Evolutionary conservation across 2,888 invertebrate species (phyloP), one percentile per base, ranked within the genome.

Genomic region (Ecliptopera silaceata): DNA sequence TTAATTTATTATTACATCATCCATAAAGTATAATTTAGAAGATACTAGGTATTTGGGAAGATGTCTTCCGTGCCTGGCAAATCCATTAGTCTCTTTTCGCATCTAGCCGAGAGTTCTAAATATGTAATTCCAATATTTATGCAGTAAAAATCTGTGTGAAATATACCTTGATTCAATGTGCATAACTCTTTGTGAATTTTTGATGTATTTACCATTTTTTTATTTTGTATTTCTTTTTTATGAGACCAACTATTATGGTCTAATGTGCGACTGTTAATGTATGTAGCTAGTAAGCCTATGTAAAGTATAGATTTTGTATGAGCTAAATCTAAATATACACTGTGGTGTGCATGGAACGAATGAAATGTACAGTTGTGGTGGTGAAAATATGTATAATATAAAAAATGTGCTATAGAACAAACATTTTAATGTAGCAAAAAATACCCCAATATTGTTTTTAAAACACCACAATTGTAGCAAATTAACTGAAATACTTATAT

Each of bases 241-340:
- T 72, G 65, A 71, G 77, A 74, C 69, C 59, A 56, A 65, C 56
- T 69, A 63, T 68, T 69, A 64, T 65, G 73, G 71, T 71, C 70
- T 69, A 61, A 66, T 65, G 69, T 78, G 72, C 77, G 86, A 85
- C 83, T 85, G 84, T 86, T 75, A 71, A 72, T 70, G 53, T 79
- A 79, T 79, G 72, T 80, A 79, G 74, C 63, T 66, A 68, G 60
- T 62, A 45, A 86, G 80, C 80, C 69, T 78, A 76, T 80, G 75
- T 82, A 80, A 80, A 13, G 13, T 34, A 36, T 88, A 88, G 87
- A 84, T 88, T 90, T 88, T 90, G 82, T 90, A 90, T 88, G 83
- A 82, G 77, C 81, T 86, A 87, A 84, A 81, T 69, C 8, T 53
- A 85, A 86, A 83, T 86, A 84, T 87, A 88, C 86, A 84, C 46